Base-by-base conservation (phyloP, 1,140 invertebrate species). In the Rhagoletis pomonella region DNA sequence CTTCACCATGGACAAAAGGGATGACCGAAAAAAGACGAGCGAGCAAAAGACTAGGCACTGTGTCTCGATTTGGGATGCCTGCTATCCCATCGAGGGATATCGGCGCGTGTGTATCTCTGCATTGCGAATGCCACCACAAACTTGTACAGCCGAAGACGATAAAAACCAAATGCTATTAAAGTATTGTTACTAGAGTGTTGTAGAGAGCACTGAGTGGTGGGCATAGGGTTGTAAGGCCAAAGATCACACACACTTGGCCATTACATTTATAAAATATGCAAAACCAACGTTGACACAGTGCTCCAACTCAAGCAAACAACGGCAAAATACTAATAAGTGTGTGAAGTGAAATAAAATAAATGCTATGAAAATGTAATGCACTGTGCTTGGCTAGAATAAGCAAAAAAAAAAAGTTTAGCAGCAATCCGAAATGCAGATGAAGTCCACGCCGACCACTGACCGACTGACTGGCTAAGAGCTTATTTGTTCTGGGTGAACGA, bases 201-300 rank as follows among this genome's bases (percentile, higher is more conserved):
- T 62, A 14, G 17, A 62, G 60, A 55, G 50, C 10, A 55, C 5
- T 55, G 50, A 55, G 50, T 3, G 50, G 5, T 55, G 12, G 60
- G 60, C 7, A 62, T 4, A 14, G n/a, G 12, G n/a, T 62, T 14
- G 4, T 14, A 62, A 62, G 17, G 60, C 0, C 1, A 7, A 62
- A 5, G 10, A 55, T 39, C 39, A 12, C 73, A 19, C 64, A 55
- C 47, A 58, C 73, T 55, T 17, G 9, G 12, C 29, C 73, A 81
- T 81, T 50, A 58, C 17, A 50, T n/a, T 81, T 55, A 81, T 55
- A 81, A 81, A 81, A 81, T 81, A 81, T 81, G 73, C 73, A 81
- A 81, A 77, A 29, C 44, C 73, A 81, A 55, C 47, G 42, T 55
- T 50, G 73, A 81, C 73, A 81, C 47, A 81, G 19, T 10, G 47